phyloP scores from a whole-genome alignment of 2,888 invertebrate species.

The Drosophila rubida region DNA sequence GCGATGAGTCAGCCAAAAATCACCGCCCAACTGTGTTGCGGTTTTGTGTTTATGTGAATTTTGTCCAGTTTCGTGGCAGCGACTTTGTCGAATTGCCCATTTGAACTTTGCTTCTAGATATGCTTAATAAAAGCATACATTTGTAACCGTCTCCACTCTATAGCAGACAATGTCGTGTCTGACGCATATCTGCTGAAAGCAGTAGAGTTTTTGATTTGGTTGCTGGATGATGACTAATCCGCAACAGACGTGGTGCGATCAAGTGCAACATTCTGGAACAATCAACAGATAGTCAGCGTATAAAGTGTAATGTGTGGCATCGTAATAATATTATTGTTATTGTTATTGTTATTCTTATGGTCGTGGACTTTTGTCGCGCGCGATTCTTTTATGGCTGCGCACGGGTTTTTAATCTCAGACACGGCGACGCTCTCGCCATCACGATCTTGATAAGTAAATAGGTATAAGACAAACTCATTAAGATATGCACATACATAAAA shows the following conservation, averaged over 20 bases:
- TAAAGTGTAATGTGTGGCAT: neutral
- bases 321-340: slow-evolving; percentile 5
- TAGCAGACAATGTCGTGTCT: neutral
- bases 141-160: neutral
- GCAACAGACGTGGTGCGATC: neutral
- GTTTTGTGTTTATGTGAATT: neutral
- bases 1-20: slow-evolving; percentile 4
- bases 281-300: neutral
- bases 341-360: neutral
- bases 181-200: slow-evolving; percentile 12
- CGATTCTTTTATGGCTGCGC: slow-evolving; percentile 27
- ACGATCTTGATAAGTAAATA: slow-evolving; percentile 23
- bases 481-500: neutral
- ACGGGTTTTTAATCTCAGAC: slow-evolving; percentile 33
- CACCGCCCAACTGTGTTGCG: neutral
- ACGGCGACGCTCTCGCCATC: slow-evolving; percentile 33
- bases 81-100: neutral
- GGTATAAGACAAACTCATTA: neutral
- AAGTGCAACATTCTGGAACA: slow-evolving; percentile 15
- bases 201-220: neutral
- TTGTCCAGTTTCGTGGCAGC: neutral
- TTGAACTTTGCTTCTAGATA: slow-evolving; percentile 2
- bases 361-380: slow-evolving; percentile 24
- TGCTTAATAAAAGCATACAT: neutral
- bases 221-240: slow-evolving; percentile 13